These are phyloP conservation scores for Drosophila erecta DNA, from an alignment of 1,140 invertebrate species.

Conservation along the genomic window DNA sequence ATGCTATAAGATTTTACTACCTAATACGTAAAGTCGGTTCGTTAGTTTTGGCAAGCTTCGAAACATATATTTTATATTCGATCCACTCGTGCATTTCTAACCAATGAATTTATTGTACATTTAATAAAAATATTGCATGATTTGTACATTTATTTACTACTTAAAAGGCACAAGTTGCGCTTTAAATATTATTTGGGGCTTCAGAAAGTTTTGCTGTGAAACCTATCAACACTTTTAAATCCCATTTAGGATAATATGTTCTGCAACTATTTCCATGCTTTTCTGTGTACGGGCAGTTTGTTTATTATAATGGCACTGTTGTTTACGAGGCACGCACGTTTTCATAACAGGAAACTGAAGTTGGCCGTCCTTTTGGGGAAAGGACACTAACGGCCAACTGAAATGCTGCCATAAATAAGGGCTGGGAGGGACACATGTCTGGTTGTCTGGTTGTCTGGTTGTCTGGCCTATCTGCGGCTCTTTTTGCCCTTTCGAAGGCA, in stretches of 20 bases:
- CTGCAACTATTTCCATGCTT: background rate
- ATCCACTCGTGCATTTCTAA: too few species aligned
- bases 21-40: too few species aligned
- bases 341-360: constrained; percentile 50
- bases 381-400: background rate
- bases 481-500: background rate
- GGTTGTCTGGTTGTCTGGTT: background rate
- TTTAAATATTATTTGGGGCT: too few species aligned
- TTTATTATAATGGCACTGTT: constrained; percentile 59
- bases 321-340: constrained; percentile 57
- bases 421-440: constrained; percentile 28
- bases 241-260: background rate
- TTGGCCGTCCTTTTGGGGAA: constrained; percentile 1
- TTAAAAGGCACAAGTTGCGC: too few species aligned
- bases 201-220: too few species aligned
- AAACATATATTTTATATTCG: too few species aligned
- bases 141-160: too few species aligned
- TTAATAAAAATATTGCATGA: too few species aligned
- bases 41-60: too few species aligned
- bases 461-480: constrained; percentile 16
- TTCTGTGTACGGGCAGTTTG: constrained; percentile 9
- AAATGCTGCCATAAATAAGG: constrained; percentile 63
- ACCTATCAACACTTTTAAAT: too few species aligned
- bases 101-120: too few species aligned
- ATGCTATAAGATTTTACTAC: background rate